Conservation (phyloP, 2,888 invertebrate genomes). For the Athalia rosae region DNA sequence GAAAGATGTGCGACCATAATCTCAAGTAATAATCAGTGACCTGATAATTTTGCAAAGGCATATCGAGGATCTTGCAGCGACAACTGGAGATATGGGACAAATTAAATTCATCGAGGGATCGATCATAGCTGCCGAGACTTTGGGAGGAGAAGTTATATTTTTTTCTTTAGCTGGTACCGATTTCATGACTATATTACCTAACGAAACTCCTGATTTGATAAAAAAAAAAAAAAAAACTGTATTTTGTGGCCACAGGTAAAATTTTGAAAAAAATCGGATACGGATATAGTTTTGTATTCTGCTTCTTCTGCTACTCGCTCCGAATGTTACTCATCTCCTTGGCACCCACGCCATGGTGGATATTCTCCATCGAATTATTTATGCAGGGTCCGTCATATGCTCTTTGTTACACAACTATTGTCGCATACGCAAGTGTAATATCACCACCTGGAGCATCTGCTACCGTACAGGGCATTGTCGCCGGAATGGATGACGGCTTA, state of each 20-base stretch:
- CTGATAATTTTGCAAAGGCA: conserved; percentile 76
- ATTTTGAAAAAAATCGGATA: conserved; percentile 88
- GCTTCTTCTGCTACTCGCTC: conserved; percentile 85
- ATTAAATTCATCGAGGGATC: conserved; percentile 88
- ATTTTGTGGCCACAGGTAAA: conserved; percentile 75
- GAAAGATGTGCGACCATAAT: neutral
- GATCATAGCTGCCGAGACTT: conserved; percentile 86
- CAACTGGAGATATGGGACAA: conserved; percentile 78
- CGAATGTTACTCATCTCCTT: conserved; percentile 85
- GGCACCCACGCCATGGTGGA: conserved; percentile 87
- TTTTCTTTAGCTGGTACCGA: conserved; percentile 81
- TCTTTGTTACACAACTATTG: conserved; percentile 88
- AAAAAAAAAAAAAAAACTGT: conserved; percentile 2
- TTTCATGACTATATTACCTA: conserved; percentile 17
- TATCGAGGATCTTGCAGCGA: conserved; percentile 83
- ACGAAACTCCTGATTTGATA: conserved; percentile 16
- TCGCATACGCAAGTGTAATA: conserved; percentile 77
- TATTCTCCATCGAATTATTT: conserved; percentile 85
- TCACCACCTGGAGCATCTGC: conserved; percentile 84
- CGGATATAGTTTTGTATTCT: conserved; percentile 85
- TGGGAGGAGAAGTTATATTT: conserved; percentile 86
- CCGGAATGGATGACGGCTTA: conserved; percentile 92
- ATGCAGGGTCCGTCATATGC: conserved; percentile 93
- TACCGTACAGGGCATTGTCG: conserved; percentile 89
- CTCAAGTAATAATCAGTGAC: neutral